Conservation (phyloP, 2,797 vertebrate species). For the Amazona ochrocephala region DNA sequence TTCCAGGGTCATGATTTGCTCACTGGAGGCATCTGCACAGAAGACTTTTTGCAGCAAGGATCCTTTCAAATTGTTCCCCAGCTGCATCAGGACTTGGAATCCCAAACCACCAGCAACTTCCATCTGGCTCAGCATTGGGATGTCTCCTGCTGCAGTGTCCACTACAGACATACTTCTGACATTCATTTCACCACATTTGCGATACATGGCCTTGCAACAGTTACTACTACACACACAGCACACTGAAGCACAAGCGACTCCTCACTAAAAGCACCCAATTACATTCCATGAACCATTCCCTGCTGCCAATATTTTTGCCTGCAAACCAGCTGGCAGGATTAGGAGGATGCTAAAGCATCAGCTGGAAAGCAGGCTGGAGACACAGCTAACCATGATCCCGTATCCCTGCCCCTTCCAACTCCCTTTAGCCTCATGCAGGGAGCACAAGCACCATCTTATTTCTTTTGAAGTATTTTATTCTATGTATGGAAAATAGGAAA, state of each 20-base stretch:
- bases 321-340: neutral
- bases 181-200: neutral
- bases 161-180: neutral
- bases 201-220: accelerated
- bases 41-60: neutral
- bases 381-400: neutral
- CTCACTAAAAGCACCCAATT: neutral
- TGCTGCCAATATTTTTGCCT: neutral
- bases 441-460: neutral
- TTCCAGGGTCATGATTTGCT: neutral
- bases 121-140: constrained; percentile 1
- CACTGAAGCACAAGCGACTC: neutral
- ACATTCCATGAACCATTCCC: neutral
- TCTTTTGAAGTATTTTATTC: neutral
- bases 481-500: accelerated
- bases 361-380: neutral
- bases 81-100: constrained; percentile 4
- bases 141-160: neutral
- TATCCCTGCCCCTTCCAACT: neutral
- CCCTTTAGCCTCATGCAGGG: neutral
- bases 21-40: neutral
- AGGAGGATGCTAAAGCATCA: neutral
- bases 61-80: neutral
- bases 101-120: constrained; percentile 1
- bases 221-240: no score